Evolutionary conservation across 2,113 vertebrate species (phyloP).

Genomic region (Crotalus tigris): DNA sequence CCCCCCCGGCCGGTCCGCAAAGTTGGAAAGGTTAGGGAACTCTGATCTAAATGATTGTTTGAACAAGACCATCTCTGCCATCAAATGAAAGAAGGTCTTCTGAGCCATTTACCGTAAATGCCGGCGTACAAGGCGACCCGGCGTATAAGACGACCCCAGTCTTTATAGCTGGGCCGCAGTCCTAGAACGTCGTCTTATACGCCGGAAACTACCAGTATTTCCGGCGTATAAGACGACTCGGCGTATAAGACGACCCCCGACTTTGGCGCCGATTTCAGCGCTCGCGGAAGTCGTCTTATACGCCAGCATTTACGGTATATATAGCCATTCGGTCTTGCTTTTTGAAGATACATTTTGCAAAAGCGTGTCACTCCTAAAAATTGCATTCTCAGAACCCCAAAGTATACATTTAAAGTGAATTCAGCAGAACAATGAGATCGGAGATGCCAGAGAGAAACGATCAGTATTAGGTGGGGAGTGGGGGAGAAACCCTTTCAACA

Average conservation of each 20-base stretch:
- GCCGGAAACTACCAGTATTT: too few relatives aligned
- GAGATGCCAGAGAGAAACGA: conserved; percentile 23
- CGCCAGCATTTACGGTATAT: too few relatives aligned
- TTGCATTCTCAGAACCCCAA: background rate
- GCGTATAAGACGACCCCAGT: too few relatives aligned
- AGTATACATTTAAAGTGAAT: background rate
- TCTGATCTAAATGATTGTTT: background rate
- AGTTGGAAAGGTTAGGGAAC: background rate
- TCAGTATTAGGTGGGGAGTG: background rate
- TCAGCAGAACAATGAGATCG: background rate
- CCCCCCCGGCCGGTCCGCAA: rapidly evolving
- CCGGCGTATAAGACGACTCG: too few relatives aligned
- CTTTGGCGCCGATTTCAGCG: too few relatives aligned
- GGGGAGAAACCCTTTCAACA: conserved; percentile 20
- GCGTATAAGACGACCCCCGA: too few relatives aligned
- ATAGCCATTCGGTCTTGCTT: background rate
- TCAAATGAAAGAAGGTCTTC: background rate
- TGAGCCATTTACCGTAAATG: background rate
- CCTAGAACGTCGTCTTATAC: too few relatives aligned
- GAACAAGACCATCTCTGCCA: background rate
- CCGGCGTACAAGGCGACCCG: too few relatives aligned
- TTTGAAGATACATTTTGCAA: background rate
- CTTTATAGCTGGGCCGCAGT: too few relatives aligned
- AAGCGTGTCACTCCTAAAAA: background rate
- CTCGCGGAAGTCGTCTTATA: too few relatives aligned